Evolutionary conservation across 2,888 invertebrate genomes (phyloP).

Genomic region (Laspeyria flexula): DNA sequence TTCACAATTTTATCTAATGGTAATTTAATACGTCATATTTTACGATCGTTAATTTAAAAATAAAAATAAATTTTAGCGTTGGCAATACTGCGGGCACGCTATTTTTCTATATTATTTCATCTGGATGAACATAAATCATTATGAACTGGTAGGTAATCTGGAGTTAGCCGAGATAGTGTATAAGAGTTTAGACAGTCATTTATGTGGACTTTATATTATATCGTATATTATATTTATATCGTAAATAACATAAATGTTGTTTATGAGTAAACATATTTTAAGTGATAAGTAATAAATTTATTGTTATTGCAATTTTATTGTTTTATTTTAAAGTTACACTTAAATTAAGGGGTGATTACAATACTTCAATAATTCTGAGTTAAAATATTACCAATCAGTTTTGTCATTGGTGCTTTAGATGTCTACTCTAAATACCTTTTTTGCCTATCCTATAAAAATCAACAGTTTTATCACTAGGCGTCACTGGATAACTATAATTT

Average conservation of each 20-base stretch:
- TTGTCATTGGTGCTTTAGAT: too few relatives aligned
- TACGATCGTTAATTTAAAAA: too few relatives aligned
- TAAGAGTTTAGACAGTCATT: conserved; percentile 33
- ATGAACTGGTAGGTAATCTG: conserved; percentile 32
- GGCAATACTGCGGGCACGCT: conserved; percentile 19
- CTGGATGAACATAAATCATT: conserved; percentile 40
- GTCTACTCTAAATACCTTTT: too few relatives aligned
- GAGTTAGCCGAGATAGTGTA: conserved; percentile 33
- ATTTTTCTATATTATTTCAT: conserved; percentile 34
- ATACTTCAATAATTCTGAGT: background rate
- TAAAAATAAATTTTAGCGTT: conserved; percentile 17
- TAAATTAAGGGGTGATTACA: too few relatives aligned
- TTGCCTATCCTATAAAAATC: too few relatives aligned
- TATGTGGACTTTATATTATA: conserved; percentile 39
- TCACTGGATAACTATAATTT: too few relatives aligned
- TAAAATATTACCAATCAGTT: too few relatives aligned
- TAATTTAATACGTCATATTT: too few relatives aligned
- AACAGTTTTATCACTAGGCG: too few relatives aligned
- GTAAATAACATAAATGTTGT: conserved; percentile 39
- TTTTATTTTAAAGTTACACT: conserved; percentile 3
- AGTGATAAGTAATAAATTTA: conserved; percentile 34
- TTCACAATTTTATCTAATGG: too few relatives aligned
- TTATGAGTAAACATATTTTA: conserved; percentile 28
- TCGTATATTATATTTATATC: conserved; percentile 36
- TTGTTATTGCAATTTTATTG: conserved; percentile 28